phyloP scores from a whole-genome alignment of 2,113 vertebrate species.

The Plectropomus leopardus region DNA sequence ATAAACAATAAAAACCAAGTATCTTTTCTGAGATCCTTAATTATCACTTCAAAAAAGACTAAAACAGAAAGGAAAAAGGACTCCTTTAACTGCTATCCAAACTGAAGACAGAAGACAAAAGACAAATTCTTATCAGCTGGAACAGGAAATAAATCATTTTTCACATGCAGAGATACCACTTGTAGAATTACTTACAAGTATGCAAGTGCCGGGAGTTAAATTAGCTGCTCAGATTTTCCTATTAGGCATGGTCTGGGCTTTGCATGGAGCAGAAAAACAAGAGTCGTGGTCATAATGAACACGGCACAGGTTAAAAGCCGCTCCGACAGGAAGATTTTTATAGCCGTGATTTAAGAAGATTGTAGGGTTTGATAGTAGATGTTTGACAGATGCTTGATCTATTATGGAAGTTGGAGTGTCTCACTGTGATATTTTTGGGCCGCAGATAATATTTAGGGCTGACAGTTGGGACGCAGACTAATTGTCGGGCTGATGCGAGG shows the following conservation, averaged over 20 bases:
- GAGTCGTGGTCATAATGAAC: slow-evolving; percentile 34
- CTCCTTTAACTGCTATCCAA: slow-evolving; percentile 3
- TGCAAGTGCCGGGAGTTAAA: slow-evolving; percentile 22
- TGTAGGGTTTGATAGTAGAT: slow-evolving; percentile 67
- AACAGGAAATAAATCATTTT: slow-evolving; percentile 11
- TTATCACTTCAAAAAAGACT: slow-evolving; percentile 24
- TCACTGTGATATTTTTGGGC: slow-evolving; percentile 34
- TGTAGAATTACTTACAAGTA: neutral
- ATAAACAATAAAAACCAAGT: slow-evolving; percentile 40
- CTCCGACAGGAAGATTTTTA: slow-evolving; percentile 69
- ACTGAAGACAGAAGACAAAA: slow-evolving; percentile 6
- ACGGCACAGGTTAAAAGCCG: slow-evolving; percentile 52
- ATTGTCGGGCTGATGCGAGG: slow-evolving; percentile 27
- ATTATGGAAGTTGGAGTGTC: slow-evolving; percentile 53
- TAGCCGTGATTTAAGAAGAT: slow-evolving; percentile 74
- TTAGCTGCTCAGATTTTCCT: slow-evolving; percentile 33
- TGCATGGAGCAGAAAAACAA: slow-evolving; percentile 33
- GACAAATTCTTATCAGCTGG: neutral
- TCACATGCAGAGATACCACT: slow-evolving; percentile 17
- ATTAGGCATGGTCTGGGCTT: slow-evolving; percentile 20
- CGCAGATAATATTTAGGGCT: slow-evolving; percentile 30
- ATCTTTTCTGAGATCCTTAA: slow-evolving; percentile 1
- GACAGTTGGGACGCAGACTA: slow-evolving; percentile 6
- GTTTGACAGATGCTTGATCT: slow-evolving; percentile 65
- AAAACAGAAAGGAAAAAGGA: slow-evolving; percentile 1